A percentile compares a stretch with the other conserved stretches of the same genome.
Evolutionary conservation across 2,888 invertebrate genomes (phyloP).

Genomic region (Plemyria rubiginata): DNA sequence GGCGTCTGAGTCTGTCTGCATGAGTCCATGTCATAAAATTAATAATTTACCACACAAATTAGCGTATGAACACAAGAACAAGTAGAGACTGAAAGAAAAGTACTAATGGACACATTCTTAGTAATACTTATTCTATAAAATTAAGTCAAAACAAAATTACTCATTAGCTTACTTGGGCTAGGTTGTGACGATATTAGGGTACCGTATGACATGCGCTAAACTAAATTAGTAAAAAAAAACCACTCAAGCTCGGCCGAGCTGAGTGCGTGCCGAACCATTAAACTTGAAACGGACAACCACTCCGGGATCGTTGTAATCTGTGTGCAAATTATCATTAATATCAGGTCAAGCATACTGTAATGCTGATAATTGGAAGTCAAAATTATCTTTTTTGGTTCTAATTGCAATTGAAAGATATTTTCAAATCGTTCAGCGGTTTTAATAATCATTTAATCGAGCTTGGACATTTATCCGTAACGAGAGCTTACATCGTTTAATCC

Average conservation of each 20-base stretch:
- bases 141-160: too few species aligned
- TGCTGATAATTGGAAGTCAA: constrained; percentile 43
- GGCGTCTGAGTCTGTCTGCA: neutral
- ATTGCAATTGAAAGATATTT: constrained; percentile 19
- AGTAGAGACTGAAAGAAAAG: too few species aligned
- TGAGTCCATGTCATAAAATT: neutral
- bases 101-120: too few species aligned
- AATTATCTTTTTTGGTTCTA: constrained; percentile 34
- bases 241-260: constrained; percentile 1
- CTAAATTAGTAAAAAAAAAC: too few species aligned
- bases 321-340: constrained; percentile 44
- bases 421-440: constrained; percentile 19
- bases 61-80: too few species aligned
- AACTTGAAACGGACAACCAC: constrained; percentile 18
- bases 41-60: neutral
- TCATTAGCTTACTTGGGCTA: too few species aligned
- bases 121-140: too few species aligned
- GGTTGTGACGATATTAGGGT: too few species aligned
- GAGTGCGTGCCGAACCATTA: constrained; percentile 47
- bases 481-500: constrained; percentile 3
- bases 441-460: constrained; percentile 10
- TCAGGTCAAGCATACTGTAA: constrained; percentile 46
- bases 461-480: constrained; percentile 4
- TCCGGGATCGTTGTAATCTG: constrained; percentile 40
- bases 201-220: too few species aligned